Base-by-base conservation (phyloP, 1,140 invertebrate genomes). In the Sycophaga agraensis region DNA sequence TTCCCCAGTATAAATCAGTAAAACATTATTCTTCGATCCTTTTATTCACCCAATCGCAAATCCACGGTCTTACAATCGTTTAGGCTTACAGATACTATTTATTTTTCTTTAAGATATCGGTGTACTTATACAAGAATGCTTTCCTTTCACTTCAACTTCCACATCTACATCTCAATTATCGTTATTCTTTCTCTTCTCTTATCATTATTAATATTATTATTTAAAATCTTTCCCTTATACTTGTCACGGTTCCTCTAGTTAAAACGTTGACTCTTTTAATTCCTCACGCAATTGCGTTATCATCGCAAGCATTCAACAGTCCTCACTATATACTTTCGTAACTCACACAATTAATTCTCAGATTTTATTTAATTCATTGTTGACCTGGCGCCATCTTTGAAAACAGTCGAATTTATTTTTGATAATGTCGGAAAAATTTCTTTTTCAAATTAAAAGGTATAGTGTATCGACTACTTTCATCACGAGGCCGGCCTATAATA, bases 81-180 rank as follows among this genome's bases (percentile, higher is more conserved):
- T 78, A 78, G 75, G 74, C 77, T 78, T 79, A 79, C 68, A 70
- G 72, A 74, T 79, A 79, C 67, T 73, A 70, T 73, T 66, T 64
- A 64, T 70, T 70, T n/a, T n/a, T 69, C 66, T 71, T 70, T 69
- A 73, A 76, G 71, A 78, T 76, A 78, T 70, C 72, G 64, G 70
- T 75, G 68, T 74, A 70, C 74, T 74, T 78, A 75, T 74, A 75
- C 74, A 76, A 77, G 71, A 70, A 73, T 70, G 28, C 59, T 56
- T 62, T 42, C 34, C n/a, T n/a, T n/a, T n/a, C n/a, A n/a, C n/a
- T n/a, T n/a, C n/a, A n/a, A 53, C 31, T 55, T 40, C 49, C 53
- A 40, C 14, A n/a, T 42, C 39, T 34, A 53, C 43, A 58, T 66
- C 21, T 35, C 45, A 21, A 9, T 45, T 37, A 7, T 16, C 21